Conservation (phyloP, 2,113 vertebrate genomes). For the Stictonetta naevosa region DNA sequence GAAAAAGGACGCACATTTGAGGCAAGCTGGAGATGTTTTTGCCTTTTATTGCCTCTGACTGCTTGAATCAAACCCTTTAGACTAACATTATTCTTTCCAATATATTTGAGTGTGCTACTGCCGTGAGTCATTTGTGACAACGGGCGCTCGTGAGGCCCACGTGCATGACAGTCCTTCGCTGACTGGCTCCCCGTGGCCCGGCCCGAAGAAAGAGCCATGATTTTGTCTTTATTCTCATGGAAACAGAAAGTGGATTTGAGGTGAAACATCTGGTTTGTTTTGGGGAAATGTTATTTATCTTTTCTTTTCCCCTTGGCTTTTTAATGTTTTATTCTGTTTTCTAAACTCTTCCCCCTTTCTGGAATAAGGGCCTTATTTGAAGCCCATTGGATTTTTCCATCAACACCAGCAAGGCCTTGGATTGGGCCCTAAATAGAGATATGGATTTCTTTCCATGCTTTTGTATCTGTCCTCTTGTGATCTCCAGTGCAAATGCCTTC, state of each 20-base stretch:
- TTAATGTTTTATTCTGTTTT: background rate
- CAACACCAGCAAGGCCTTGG: background rate
- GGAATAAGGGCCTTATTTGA: background rate
- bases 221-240: slow-evolving; percentile 48
- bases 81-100: slow-evolving; percentile 10
- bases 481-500: background rate
- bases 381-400: background rate
- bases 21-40: background rate
- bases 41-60: background rate
- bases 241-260: slow-evolving; percentile 68
- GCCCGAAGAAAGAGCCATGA: slow-evolving; percentile 9
- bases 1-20: background rate
- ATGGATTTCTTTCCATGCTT: background rate
- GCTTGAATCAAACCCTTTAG: slow-evolving; percentile 4
- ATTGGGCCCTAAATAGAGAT: background rate
- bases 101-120: slow-evolving; percentile 27
- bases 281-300: slow-evolving; percentile 50
- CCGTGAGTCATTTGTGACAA: slow-evolving; percentile 33
- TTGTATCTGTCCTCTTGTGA: background rate
- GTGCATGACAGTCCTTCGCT: background rate
- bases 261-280: slow-evolving; percentile 71
- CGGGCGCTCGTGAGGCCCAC: background rate
- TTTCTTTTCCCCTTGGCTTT: slow-evolving; percentile 17
- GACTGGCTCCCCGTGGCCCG: background rate
- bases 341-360: background rate